Evolutionary conservation across 2,888 invertebrate genomes (phyloP), one percentile per base, ranked within the genome.

Genomic region (Eudemis profundana): DNA sequence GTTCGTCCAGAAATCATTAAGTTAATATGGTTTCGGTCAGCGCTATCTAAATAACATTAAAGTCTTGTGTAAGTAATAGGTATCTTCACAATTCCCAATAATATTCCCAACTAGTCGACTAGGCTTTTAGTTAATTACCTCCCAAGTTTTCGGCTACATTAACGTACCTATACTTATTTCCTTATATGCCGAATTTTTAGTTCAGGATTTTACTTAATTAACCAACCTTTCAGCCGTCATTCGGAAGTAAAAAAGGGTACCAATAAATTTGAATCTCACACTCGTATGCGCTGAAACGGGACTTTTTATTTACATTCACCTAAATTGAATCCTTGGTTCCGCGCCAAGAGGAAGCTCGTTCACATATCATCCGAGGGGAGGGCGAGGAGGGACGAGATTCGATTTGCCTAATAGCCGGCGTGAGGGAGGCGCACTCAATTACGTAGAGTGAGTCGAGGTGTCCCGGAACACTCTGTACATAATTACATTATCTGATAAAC

Each of bases 401-500:
- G 90, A 91, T 92, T 92, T 92, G 90, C 91, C 91, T 92, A 92
- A 92, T 91, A 91, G 90, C 83, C 78, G 83, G 81, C 81, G 86
- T 75, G 82, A 78, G 81, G 83, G 83, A 44, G 66, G 84, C 81
- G 76, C 88, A 87, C 89, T 89, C 91, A 90, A 89, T 91, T 91
- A 89, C 87, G 79, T 76, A 83, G 86, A 89, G 88, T 90, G 88
- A 76, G 75, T 72, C 77, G 86, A 90, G 89, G 89, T 90, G 89
- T 89, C 87, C 87, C 89, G 83, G 77, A 79, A 82, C 82, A 82
- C 81, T 83, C 81, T 74, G 78, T 85, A 87, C 84, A 84, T 91
- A 90, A 92, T 92, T 90, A 90, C 89, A 90, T 92, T 92, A 91
- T 89, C 90, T 82, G 89, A 87, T 88, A 89, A 90, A 89, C 87